Evolutionary conservation across 1,140 invertebrate species (phyloP).

Genomic region (Cryptotermes secundus): DNA sequence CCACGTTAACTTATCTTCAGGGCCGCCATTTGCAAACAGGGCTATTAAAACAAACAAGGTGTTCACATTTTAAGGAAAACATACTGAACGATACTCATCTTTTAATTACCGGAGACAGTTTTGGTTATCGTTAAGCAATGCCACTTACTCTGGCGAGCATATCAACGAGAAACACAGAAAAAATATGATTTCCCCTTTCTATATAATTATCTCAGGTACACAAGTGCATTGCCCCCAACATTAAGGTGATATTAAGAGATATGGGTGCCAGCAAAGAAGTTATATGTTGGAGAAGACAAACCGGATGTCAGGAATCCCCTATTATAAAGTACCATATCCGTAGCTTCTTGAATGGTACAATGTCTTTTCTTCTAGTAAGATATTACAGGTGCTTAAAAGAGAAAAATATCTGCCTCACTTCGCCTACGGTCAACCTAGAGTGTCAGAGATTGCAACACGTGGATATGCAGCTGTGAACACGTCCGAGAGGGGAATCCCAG

Average conservation of each 20-base stretch:
- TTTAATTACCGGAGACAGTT: constrained; percentile 17
- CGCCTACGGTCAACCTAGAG: not conserved
- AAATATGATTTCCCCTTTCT: constrained; percentile 1
- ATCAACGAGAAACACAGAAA: not conserved
- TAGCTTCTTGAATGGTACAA: not conserved
- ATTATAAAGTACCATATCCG: not conserved
- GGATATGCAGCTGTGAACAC: not conserved
- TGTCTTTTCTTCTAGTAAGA: not conserved
- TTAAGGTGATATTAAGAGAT: not conserved
- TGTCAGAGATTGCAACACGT: not conserved
- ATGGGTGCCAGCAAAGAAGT: not conserved
- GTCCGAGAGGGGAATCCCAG: too few relatives aligned
- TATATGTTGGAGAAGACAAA: not conserved
- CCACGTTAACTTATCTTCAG: not conserved
- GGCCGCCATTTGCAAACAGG: not conserved
- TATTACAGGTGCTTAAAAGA: not conserved
- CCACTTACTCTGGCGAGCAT: not conserved
- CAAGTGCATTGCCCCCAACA: not conserved
- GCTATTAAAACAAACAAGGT: not conserved
- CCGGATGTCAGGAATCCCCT: not conserved
- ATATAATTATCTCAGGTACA: not conserved
- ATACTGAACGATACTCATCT: not conserved
- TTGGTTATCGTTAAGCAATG: not conserved
- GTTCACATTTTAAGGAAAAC: not conserved
- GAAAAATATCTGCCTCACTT: not conserved